Evolutionary conservation across 2,797 vertebrate genomes (phyloP).

Genomic region (Lophius americanus): DNA sequence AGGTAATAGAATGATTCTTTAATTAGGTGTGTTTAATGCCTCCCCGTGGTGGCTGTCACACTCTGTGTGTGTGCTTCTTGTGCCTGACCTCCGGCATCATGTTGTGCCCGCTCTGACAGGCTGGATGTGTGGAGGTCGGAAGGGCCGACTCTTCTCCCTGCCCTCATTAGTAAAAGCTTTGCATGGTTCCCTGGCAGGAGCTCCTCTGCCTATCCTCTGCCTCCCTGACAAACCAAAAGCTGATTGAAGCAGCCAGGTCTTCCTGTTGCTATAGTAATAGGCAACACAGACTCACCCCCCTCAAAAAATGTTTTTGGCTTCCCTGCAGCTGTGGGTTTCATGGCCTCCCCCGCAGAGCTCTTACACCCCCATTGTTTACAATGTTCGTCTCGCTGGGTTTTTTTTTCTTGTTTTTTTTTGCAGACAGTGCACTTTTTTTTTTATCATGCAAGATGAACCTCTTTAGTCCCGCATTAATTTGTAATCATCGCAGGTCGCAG

Average conservation of each 20-base stretch:
- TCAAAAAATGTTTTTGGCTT: conserved; percentile 70
- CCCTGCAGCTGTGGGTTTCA: conserved; percentile 60
- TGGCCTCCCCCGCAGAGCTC: conserved; percentile 57
- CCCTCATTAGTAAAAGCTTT: conserved; percentile 75
- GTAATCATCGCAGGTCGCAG: conserved; percentile 41
- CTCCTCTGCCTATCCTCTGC: conserved; percentile 62
- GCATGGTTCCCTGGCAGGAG: conserved; percentile 43
- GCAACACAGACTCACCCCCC: conserved; percentile 69
- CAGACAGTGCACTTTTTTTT: conserved; percentile 62
- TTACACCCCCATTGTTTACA: conserved; percentile 68
- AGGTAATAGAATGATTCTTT: too few species aligned
- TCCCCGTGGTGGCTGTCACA: conserved; percentile 19
- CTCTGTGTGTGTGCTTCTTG: not conserved
- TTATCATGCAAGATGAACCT: conserved; percentile 58
- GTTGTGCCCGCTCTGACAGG: conserved; percentile 35
- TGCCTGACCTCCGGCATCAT: conserved; percentile 25
- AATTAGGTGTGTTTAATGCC: not conserved
- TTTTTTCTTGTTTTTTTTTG: conserved; percentile 34
- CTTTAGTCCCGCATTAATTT: conserved; percentile 60
- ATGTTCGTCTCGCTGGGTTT: conserved; percentile 36
- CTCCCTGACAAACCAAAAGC: conserved; percentile 60
- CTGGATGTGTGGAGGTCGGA: conserved; percentile 58
- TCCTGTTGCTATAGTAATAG: conserved; percentile 84
- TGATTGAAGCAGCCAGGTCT: conserved; percentile 78
- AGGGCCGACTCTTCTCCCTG: conserved; percentile 43